Evolutionary conservation across 2,888 invertebrate species (phyloP).

Genomic region (Eustalomyia histrio): DNA sequence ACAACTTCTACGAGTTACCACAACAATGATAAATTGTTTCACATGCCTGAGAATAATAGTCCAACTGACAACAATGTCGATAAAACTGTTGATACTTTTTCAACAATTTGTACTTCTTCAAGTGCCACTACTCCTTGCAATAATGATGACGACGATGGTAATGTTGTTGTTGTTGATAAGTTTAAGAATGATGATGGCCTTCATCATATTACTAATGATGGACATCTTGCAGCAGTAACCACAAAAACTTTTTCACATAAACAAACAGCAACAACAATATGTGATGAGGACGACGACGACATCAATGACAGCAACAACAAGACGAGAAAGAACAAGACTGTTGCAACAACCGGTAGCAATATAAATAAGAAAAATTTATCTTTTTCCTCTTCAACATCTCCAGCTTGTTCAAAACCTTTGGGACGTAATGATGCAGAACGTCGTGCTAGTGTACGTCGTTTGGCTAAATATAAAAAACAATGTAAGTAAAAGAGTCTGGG

Average conservation of each 20-base stretch:
- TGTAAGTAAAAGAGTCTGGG: conserved; percentile 70
- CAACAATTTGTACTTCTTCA: no score
- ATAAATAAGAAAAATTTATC: conserved; percentile 8
- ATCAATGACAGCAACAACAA: conserved; percentile 18
- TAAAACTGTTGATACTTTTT: conserved; percentile 46
- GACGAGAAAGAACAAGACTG: neutral
- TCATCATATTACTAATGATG: conserved; percentile 61
- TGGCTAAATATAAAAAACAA: conserved; percentile 59
- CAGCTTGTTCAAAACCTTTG: conserved; percentile 37
- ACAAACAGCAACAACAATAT: conserved; percentile 41
- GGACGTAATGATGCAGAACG: conserved; percentile 65
- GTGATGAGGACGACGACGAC: neutral
- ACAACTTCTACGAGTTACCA: conserved; percentile 19
- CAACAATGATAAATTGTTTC: conserved; percentile 52
- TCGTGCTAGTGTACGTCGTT: conserved; percentile 54
- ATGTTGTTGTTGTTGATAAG: conserved; percentile 7
- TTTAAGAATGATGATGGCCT: conserved; percentile 59
- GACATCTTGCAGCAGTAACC: conserved; percentile 57
- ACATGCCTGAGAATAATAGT: conserved; percentile 50
- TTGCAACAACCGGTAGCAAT: neutral
- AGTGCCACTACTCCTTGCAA: neutral
- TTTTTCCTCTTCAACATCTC: neutral
- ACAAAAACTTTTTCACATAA: conserved; percentile 55
- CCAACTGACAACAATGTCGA: conserved; percentile 57
- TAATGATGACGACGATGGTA: conserved; percentile 30